Evolutionary conservation across 2,888 invertebrate genomes (phyloP).

Genomic region (Agrotis ipsilon): DNA sequence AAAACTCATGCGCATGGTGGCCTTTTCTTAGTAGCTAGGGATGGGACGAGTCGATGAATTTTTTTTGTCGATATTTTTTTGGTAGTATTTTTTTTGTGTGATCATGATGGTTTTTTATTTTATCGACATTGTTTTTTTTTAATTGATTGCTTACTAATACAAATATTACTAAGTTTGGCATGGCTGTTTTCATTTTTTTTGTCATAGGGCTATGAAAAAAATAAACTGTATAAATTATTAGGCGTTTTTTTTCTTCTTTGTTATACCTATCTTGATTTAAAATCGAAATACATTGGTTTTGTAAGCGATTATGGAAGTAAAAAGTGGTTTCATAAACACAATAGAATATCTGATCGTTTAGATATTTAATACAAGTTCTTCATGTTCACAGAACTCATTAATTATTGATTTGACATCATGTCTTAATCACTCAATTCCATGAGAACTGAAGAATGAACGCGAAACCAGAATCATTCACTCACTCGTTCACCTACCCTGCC

Average conservation of each 20-base stretch:
- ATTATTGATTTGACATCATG: neutral
- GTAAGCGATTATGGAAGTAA: neutral
- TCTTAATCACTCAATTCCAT: conserved; percentile 21
- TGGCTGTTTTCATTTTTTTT: no score
- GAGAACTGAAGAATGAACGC: conserved; percentile 2
- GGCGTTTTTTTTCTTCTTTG: no score
- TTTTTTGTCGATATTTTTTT: conserved; percentile 36
- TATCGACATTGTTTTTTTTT: no score
- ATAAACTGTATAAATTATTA: no score
- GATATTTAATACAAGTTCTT: neutral
- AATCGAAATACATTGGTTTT: no score
- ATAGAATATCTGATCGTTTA: no score
- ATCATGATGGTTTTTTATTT: no score
- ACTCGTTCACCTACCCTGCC: neutral
- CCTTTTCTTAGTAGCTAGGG: conserved; percentile 78
- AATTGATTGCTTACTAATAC: no score
- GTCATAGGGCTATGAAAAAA: no score
- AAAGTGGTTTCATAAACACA: neutral
- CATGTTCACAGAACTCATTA: neutral
- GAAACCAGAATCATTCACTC: neutral
- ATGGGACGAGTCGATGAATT: conserved; percentile 62
- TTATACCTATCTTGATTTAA: no score
- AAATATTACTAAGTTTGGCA: no score
- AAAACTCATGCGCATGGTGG: conserved; percentile 82
- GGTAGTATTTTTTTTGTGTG: neutral